Percentiles rank a stretch among this genome's conserved stretches.
phyloP scores from a whole-genome alignment of 2,797 vertebrate species.

The Phrynocephalus vlangalii region DNA sequence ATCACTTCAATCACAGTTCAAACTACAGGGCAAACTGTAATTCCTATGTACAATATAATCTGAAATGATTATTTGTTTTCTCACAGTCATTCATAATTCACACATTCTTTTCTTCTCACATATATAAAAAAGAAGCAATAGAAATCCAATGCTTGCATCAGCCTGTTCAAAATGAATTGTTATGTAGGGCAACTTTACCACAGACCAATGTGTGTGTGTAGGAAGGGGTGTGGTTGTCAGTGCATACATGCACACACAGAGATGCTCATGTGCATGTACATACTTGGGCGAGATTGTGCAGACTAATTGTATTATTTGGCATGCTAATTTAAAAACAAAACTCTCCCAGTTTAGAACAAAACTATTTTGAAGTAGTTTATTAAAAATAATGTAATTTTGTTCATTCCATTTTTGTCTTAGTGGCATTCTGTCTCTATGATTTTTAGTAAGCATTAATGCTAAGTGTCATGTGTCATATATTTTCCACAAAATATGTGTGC shows the following conservation, averaged over 20 bases:
- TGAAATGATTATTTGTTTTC: background rate
- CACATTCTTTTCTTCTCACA: background rate
- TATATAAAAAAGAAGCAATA: background rate
- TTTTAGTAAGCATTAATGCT: conserved; percentile 37
- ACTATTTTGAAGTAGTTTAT: conserved; percentile 36
- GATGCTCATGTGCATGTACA: background rate
- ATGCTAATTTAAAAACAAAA: conserved; percentile 34
- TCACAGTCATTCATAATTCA: too few relatives aligned
- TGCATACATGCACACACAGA: too few relatives aligned
- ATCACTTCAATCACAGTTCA: background rate
- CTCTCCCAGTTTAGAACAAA: conserved; percentile 24
- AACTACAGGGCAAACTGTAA: background rate
- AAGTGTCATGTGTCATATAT: conserved; percentile 55
- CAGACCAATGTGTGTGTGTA: background rate
- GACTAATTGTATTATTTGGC: conserved; percentile 1
- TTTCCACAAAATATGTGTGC: conserved; percentile 57
- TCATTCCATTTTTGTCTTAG: conserved; percentile 28
- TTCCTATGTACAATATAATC: background rate
- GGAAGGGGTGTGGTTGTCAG: too few relatives aligned
- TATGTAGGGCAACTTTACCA: background rate
- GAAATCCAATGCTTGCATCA: background rate
- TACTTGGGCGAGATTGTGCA: background rate
- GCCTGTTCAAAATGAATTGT: background rate
- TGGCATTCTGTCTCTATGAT: conserved; percentile 41
- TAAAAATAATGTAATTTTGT: conserved; percentile 9